Base-by-base conservation (phyloP, 2,888 invertebrate genomes). In the Clanis bilineata region DNA sequence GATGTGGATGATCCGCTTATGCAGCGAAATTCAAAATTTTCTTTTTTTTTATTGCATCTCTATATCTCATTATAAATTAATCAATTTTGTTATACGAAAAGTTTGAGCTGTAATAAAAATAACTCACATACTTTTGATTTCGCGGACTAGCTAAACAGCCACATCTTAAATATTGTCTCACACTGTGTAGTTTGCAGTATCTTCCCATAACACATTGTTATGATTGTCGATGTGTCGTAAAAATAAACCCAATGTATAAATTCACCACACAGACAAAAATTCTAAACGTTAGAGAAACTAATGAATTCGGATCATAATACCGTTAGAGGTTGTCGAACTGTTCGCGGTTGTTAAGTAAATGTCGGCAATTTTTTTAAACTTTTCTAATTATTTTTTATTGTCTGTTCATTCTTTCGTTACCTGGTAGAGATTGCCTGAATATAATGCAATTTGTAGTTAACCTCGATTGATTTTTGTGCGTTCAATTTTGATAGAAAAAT, bases 251-350 rank as follows among this genome's bases (percentile, higher is more conserved):
- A 66, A 59, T 64, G 58, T 64, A 68, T 61, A 66, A 67, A 67
- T 63, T 62, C 64, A 65, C 58, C 58, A 62, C 61, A 57, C 59
- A 66, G 62, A 15, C 25, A 47, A 43, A n/a, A 22, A 58, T 59
- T 57, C 64, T 69, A 64, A 59, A 68, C 69, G 67, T 63, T 66
- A 67, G 67, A 69, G 72, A 73, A 73, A 76, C 74, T 70, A 78
- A 80, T 76, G 76, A 81, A 87, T 85, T 83, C 79, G 78, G 85
- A 80, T 83, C 82, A 77, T 72, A 82, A 76, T 80, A 83, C 89
- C 88, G 90, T 89, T 89, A 89, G 76, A 83, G 86, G 83, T 87
- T 81, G 78, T 79, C 72, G 86, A 77, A 80, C 87, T 72, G 69
- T 76, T 77, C 71, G 71, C 76, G 75, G 74, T 80, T 74, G 74